Base-by-base conservation (phyloP, 2,888 invertebrate genomes). In the Drosophila merina region DNA sequence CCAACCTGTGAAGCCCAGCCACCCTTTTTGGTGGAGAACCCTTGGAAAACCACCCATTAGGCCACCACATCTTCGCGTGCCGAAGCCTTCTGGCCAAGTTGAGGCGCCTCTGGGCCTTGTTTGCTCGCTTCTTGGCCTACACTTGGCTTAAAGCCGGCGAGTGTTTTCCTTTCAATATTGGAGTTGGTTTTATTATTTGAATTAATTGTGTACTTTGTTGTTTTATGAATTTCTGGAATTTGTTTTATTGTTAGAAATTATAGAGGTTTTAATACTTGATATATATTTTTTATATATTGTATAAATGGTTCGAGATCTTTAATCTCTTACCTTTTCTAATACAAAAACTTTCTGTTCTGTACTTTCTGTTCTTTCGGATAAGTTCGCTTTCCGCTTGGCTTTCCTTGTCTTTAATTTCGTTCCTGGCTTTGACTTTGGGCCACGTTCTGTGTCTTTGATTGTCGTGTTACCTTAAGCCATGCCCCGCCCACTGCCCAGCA, bases 371-470 rank as follows among this genome's bases (percentile, higher is more conserved):
- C 25, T 31, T 28, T 20, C 12, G 40, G 33, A 38, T 38, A 50
- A 70, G 26, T 44, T 33, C 31, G 33, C 55, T 71, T 67, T 67
- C 38, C 59, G 71, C 54, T 58, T 47, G 42, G 58, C 25, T 54
- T 12, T 57, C 48, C 42, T 33, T 49, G 58, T 33, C 72, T 58
- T 58, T 59, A 63, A 70, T 70, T 75, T 71, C 26, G 28, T 51
- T 63, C 54, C 51, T 64, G 48, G 63, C 69, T 75, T 59, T 63
- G 75, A 40, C 59, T 62, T 60, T 59, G 69, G 40, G 44, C 44
- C 25, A 44, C 51, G 56, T 63, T 56, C 72, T 67, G 45, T 76
- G 67, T 68, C 64, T 80, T 75, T 78, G 84, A 81, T 72, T 82
- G 76, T 74, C 60, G 77, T 68, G 57, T 66, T 79, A 54, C 70